Evolutionary conservation across 2,113 vertebrate genomes (phyloP).

Genomic region (Eolophus roseicapilla): DNA sequence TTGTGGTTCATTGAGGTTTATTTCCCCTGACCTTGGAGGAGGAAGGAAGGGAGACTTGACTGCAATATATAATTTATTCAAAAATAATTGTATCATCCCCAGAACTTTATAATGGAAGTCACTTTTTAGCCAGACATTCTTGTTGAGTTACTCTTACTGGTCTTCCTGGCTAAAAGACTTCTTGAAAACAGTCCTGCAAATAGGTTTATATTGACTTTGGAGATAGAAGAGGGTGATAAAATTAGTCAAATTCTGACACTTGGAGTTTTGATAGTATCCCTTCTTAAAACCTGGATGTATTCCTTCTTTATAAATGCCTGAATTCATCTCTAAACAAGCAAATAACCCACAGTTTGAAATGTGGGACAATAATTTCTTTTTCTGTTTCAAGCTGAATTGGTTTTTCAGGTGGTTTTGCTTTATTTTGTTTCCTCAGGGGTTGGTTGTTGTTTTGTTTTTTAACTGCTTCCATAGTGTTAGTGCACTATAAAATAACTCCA

Average conservation of each 20-base stretch:
- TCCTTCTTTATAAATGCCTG: not conserved
- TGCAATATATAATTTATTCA: not conserved
- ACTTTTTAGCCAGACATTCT: not conserved
- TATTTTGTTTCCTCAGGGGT: not conserved
- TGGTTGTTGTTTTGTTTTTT: not conserved
- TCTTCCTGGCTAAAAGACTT: not conserved
- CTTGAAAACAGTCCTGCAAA: not conserved
- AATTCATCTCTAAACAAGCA: not conserved
- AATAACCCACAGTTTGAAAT: not conserved
- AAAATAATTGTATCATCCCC: not conserved
- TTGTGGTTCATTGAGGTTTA: not conserved
- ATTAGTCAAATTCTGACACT: not conserved
- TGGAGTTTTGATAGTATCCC: not conserved
- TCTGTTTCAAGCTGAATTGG: not conserved
- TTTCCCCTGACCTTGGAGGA: not conserved
- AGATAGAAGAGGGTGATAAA: not conserved
- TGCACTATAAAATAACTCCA: not conserved
- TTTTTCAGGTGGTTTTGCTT: not conserved
- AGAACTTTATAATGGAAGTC: not conserved
- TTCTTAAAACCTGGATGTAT: not conserved
- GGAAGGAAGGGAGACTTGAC: not conserved
- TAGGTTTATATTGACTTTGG: constrained; percentile 10
- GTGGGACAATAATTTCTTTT: not conserved
- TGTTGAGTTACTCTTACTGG: constrained; percentile 1
- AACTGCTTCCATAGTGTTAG: not conserved